A percentile compares a stretch with the other conserved stretches of the same genome.
These are phyloP conservation scores for Bombus superbus DNA, from an alignment of 1,140 invertebrate genomes.

Conservation along the genomic window DNA sequence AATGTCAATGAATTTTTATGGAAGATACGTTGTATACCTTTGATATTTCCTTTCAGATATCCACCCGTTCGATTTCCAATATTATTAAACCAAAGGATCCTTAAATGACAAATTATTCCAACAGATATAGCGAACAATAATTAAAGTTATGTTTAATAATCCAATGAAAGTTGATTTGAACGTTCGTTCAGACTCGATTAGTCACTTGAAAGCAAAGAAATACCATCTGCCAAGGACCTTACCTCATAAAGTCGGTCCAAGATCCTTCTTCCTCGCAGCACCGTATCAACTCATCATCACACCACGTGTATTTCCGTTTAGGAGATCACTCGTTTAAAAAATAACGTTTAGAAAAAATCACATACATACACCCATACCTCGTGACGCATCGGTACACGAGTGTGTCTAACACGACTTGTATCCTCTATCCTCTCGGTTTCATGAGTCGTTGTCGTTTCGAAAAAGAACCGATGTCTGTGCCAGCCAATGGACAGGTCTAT, in stretches of 20 bases:
- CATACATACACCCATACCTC: conserved; percentile 18
- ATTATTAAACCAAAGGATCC: neutral
- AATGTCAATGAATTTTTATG: neutral
- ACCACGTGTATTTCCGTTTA: conserved; percentile 47
- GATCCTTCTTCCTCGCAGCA: conserved; percentile 48
- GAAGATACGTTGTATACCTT: neutral
- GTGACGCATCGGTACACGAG: conserved; percentile 43
- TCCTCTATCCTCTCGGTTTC: conserved; percentile 48
- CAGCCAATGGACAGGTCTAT: conserved; percentile 75
- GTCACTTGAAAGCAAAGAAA: neutral
- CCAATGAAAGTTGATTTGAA: neutral
- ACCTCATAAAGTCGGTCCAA: conserved; percentile 62
- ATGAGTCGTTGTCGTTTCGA: conserved; percentile 62
- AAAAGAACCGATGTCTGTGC: conserved; percentile 74
- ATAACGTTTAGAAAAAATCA: conserved; percentile 24
- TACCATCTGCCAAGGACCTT: conserved; percentile 18
- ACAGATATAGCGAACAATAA: neutral
- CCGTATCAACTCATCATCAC: conserved; percentile 68
- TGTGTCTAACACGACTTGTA: neutral
- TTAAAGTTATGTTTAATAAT: neutral
- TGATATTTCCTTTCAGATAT: neutral
- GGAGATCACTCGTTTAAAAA: neutral
- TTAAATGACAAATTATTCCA: neutral
- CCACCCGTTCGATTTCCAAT: neutral
- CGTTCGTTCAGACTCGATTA: neutral